Conservation (phyloP, 2,888 invertebrate genomes). For the Sceliomorpha sp. region DNA sequence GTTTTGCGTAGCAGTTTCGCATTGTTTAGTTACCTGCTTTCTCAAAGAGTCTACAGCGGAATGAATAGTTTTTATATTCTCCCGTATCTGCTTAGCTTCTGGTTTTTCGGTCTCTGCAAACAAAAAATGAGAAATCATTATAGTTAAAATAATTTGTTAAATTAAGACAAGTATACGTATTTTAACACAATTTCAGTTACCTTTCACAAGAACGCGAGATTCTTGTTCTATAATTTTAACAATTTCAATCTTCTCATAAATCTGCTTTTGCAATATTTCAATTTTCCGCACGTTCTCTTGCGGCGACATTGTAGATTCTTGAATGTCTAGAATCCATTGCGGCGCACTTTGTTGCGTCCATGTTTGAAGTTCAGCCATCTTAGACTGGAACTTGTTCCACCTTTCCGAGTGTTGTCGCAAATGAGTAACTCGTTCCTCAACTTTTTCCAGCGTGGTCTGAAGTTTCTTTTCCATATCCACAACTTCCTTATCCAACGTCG, state of each 20-base stretch:
- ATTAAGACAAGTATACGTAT: no score
- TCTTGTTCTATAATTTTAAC: conserved; percentile 88
- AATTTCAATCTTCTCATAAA: conserved; percentile 87
- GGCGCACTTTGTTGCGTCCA: conserved; percentile 92
- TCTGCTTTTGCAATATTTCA: conserved; percentile 87
- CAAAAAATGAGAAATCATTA: conserved; percentile 19
- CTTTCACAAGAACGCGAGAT: conserved; percentile 86
- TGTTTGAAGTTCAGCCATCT: conserved; percentile 87
- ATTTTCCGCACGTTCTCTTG: conserved; percentile 90
- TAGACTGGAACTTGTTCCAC: conserved; percentile 89
- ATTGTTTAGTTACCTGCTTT: conserved; percentile 88
- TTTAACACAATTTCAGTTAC: conserved; percentile 57
- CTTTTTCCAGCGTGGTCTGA: conserved; percentile 88
- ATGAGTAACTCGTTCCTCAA: conserved; percentile 89
- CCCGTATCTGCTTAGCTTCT: conserved; percentile 84
- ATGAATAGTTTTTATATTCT: conserved; percentile 88
- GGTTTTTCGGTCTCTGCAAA: conserved; percentile 31
- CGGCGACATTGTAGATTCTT: conserved; percentile 89
- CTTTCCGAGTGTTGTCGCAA: conserved; percentile 90
- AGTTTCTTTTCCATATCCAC: conserved; percentile 88
- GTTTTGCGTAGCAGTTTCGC: conserved; percentile 88
- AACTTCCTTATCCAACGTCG: conserved; percentile 88
- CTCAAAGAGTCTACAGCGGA: conserved; percentile 89
- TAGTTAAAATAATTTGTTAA: no score
- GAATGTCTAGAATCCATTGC: conserved; percentile 86